These are phyloP conservation scores for Paracanthobrama guichenoti DNA, from an alignment of 2,113 vertebrate species.

Conservation along the genomic window DNA sequence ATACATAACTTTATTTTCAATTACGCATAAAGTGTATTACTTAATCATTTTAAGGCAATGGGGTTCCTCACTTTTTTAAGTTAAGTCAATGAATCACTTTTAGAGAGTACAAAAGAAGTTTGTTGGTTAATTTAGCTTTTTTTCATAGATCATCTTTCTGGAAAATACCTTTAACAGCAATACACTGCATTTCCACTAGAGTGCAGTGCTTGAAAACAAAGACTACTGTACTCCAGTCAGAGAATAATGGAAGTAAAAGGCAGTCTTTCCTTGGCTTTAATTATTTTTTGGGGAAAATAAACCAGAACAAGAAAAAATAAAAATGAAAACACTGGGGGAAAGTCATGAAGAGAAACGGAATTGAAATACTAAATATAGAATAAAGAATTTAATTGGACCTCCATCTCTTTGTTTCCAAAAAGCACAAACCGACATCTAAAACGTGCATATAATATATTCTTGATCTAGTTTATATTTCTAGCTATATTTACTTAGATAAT, in stretches of 20 bases:
- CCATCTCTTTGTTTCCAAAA: background rate
- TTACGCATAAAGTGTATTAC: no score
- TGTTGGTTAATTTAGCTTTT: background rate
- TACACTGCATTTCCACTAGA: background rate
- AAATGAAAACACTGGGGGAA: background rate
- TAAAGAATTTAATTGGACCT: background rate
- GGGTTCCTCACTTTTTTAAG: no score
- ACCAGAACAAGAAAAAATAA: background rate
- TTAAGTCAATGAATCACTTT: no score
- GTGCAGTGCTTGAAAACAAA: slow-evolving; percentile 1
- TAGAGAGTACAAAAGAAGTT: background rate
- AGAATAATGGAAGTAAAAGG: background rate
- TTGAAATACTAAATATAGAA: background rate
- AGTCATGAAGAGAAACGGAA: background rate
- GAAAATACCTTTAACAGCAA: background rate
- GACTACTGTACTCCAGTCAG: background rate
- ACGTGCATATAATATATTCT: background rate
- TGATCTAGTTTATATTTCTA: background rate
- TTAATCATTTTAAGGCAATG: no score
- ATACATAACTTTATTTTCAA: no score
- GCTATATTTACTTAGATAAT: background rate
- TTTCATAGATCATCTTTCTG: background rate
- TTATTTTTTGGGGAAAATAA: no score
- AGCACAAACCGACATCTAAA: background rate
- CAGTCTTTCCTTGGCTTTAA: background rate